These are phyloP conservation scores for Oreortyx pictus DNA, from an alignment of 2,797 vertebrate species.

Conservation along the genomic window DNA sequence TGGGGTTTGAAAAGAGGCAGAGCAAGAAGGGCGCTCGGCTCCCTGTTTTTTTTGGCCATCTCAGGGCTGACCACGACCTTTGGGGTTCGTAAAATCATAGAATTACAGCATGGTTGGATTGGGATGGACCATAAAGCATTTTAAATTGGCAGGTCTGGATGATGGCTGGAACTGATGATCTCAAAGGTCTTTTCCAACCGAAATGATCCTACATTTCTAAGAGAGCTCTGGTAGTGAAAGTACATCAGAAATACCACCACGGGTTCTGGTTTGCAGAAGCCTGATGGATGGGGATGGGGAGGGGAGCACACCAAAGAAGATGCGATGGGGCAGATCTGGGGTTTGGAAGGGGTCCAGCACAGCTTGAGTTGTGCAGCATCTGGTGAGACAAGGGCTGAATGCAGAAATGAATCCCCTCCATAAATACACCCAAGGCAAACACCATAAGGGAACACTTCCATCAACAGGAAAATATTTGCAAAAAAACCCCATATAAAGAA, in stretches of 20 bases:
- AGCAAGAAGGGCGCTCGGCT: rapidly evolving
- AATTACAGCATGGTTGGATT: not conserved
- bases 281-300: not conserved
- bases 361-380: slow-evolving; percentile 17
- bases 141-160: not conserved
- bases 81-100: not conserved
- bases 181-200: not conserved
- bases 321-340: not conserved
- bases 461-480: not conserved
- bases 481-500: not conserved
- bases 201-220: not conserved
- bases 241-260: not conserved
- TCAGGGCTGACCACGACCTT: not conserved
- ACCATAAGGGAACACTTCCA: slow-evolving; percentile 33
- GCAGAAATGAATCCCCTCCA: not conserved
- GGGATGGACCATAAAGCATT: not conserved
- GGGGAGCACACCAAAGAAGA: not conserved
- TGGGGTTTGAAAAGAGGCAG: not conserved
- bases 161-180: not conserved
- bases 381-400: not conserved
- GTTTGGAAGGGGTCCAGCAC: slow-evolving; percentile 9
- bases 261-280: not conserved
- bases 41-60: rapidly evolving
- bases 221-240: not conserved
- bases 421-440: slow-evolving; percentile 45